These are phyloP conservation scores for Ammodytes dubius DNA, from an alignment of 2,113 vertebrate species.

Conservation along the genomic window DNA sequence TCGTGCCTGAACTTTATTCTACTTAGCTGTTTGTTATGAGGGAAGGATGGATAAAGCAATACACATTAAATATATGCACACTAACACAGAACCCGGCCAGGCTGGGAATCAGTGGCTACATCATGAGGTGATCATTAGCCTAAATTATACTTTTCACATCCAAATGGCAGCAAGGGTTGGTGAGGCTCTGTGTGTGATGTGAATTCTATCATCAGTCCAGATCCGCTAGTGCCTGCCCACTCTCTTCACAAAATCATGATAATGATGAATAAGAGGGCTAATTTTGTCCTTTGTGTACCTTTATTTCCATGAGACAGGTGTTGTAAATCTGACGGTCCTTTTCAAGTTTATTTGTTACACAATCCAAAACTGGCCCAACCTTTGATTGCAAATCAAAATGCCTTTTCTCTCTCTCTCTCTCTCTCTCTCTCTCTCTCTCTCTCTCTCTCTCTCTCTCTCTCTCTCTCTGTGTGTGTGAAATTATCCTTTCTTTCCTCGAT, in stretches of 20 bases:
- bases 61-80: too few species aligned
- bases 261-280: neutral
- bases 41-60: neutral
- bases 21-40: neutral
- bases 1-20: neutral
- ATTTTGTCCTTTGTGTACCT: neutral
- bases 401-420: neutral
- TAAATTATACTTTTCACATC: neutral
- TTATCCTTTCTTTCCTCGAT: neutral
- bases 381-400: neutral
- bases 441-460: neutral
- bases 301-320: neutral
- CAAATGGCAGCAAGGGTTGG: neutral
- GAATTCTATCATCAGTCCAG: neutral
- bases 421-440: neutral
- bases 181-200: too few species aligned
- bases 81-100: too few species aligned
- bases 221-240: neutral
- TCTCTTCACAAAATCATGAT: neutral
- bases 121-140: neutral
- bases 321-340: neutral
- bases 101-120: neutral
- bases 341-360: neutral
- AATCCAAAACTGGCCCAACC: neutral
- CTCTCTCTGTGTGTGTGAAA: neutral